These are phyloP conservation scores for Acanthosepion lycidas DNA, from an alignment of 2,888 invertebrate genomes.

Conservation along the genomic window DNA sequence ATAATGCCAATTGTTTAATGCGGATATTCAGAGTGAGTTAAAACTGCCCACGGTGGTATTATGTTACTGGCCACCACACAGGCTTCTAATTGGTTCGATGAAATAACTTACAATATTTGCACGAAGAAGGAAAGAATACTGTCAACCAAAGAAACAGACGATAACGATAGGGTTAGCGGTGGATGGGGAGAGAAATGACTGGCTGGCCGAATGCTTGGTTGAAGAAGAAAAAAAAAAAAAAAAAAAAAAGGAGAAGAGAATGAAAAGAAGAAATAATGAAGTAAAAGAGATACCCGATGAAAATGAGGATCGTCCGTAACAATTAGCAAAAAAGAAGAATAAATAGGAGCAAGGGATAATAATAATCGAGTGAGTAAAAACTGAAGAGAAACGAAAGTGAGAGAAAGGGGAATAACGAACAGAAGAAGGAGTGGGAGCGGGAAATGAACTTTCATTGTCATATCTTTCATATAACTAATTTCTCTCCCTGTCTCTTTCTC, in stretches of 20 bases:
- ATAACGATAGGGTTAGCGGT: neutral
- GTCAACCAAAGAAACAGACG: neutral
- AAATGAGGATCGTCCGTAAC: neutral
- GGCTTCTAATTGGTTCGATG: conserved; percentile 33
- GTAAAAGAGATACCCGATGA: neutral
- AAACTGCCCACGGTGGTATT: conserved; percentile 33
- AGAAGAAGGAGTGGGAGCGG: neutral
- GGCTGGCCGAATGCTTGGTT: neutral
- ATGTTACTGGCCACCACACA: neutral
- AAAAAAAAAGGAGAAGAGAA: neutral
- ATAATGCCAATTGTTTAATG: conserved; percentile 33
- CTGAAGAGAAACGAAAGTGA: neutral
- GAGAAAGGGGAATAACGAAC: neutral
- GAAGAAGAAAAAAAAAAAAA: neutral
- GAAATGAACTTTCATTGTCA: neutral
- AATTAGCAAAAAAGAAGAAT: neutral
- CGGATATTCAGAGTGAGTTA: conserved; percentile 33
- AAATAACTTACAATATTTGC: conserved; percentile 33
- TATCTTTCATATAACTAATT: neutral
- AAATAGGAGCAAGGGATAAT: neutral
- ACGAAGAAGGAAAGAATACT: conserved; percentile 8
- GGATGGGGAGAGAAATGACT: neutral
- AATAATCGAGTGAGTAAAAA: too few species aligned
- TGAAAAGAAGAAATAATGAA: neutral
- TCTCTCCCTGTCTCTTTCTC: neutral